phyloP scores from a whole-genome alignment of 2,113 vertebrate genomes.

The Macquaria australasica region DNA sequence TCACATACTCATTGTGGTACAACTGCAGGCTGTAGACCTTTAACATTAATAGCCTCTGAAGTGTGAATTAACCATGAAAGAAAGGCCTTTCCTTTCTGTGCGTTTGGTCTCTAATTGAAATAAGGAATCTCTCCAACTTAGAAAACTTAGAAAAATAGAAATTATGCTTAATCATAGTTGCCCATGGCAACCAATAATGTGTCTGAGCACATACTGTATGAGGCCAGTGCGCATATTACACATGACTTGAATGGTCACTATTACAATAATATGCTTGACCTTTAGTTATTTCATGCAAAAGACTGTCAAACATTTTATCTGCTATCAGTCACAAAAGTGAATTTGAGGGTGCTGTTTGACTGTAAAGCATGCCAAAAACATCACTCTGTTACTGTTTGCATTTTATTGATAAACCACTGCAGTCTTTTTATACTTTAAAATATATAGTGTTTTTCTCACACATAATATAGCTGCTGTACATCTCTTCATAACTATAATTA shows the following conservation, averaged over 20 bases:
- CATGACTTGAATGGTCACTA: slow-evolving; percentile 3
- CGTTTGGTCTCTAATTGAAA: slow-evolving; percentile 21
- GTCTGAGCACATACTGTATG: neutral
- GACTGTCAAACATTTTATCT: slow-evolving; percentile 3
- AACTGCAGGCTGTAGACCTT: slow-evolving; percentile 44
- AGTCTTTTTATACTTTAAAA: neutral
- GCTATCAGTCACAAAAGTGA: neutral
- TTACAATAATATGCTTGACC: slow-evolving; percentile 12
- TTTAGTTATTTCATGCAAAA: slow-evolving; percentile 44
- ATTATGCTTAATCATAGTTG: neutral
- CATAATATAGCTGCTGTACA: no score
- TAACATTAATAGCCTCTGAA: slow-evolving; percentile 39
- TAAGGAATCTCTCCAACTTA: neutral
- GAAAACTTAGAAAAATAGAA: neutral
- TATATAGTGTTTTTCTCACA: neutral
- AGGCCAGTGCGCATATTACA: neutral
- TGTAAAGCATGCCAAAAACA: neutral
- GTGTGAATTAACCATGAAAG: slow-evolving; percentile 30
- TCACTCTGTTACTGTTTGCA: neutral
- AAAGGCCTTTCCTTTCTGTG: neutral
- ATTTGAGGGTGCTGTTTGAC: neutral
- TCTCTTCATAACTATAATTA: neutral
- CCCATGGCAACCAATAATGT: neutral
- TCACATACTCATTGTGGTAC: slow-evolving; percentile 41
- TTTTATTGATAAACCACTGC: neutral